Evolutionary conservation across 2,113 vertebrate genomes (phyloP).

Genomic region (Lates calcarifer): DNA sequence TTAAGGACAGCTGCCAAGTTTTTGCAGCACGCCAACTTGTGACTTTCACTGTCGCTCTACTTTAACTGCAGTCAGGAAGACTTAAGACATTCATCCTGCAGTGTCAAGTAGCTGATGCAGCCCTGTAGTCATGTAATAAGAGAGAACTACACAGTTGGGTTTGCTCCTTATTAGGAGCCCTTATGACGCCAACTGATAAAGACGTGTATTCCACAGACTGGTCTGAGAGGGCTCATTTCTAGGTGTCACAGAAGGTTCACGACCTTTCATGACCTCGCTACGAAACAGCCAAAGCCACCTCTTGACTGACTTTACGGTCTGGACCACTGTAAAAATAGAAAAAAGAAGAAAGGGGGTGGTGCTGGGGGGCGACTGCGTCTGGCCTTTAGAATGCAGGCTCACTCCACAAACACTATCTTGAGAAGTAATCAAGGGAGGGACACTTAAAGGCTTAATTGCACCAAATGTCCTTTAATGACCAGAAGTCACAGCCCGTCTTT

Average conservation of each 20-base stretch:
- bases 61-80: neutral
- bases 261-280: conserved; percentile 60
- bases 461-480: conserved; percentile 87
- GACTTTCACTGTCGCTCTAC: neutral
- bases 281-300: conserved; percentile 63
- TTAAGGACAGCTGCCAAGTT: neutral
- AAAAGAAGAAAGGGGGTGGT: conserved; percentile 59
- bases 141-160: neutral
- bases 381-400: conserved; percentile 79
- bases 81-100: neutral
- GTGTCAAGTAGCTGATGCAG: neutral
- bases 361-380: conserved; percentile 67
- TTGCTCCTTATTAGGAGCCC: conserved; percentile 15
- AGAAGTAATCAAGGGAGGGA: conserved; percentile 86
- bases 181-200: conserved; percentile 24
- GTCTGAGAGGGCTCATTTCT: conserved; percentile 20
- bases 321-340: conserved; percentile 76
- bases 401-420: conserved; percentile 86
- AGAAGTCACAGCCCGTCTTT: conserved; percentile 74
- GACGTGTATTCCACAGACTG: conserved; percentile 42
- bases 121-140: neutral
- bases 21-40: neutral
- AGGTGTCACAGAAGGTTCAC: conserved; percentile 65
- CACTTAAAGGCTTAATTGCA: conserved; percentile 84
- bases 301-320: conserved; percentile 70